phyloP scores from a whole-genome alignment of 2,888 invertebrate species.

The Cepaea hortensis region DNA sequence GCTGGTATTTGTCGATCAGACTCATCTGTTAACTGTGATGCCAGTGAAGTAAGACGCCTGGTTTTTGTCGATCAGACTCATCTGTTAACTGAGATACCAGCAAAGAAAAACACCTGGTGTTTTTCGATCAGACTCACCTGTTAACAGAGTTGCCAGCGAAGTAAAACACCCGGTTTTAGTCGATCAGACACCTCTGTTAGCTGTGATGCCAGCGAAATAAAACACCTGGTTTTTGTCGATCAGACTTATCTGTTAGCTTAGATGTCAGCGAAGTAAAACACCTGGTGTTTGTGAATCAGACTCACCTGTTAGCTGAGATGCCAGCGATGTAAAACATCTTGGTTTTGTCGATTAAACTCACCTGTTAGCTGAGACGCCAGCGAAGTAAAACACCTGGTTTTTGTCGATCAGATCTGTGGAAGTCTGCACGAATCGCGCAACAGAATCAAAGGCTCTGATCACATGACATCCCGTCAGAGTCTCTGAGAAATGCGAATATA shows the following conservation, averaged over 20 bases:
- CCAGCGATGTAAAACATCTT: slow-evolving; percentile 35
- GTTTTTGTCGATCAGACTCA: no score
- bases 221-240: slow-evolving; percentile 82
- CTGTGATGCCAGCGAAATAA: slow-evolving; percentile 67
- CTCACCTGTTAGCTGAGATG: slow-evolving; percentile 57
- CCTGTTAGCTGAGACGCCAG: slow-evolving; percentile 59
- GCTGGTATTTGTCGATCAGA: no score
- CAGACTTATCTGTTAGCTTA: not conserved
- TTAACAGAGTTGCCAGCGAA: no score
- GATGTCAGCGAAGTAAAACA: no score
- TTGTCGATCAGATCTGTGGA: slow-evolving; percentile 65
- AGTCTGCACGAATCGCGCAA: slow-evolving; percentile 57
- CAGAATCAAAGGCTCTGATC: slow-evolving; percentile 66
- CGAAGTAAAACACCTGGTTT: slow-evolving; percentile 82
- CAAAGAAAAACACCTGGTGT: no score
- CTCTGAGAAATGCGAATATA: slow-evolving; percentile 70
- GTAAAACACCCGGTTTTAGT: no score
- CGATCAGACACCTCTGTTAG: slow-evolving; percentile 52
- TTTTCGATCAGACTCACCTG: no score
- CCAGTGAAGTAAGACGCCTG: no score
- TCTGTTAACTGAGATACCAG: no score
- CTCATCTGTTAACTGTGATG: no score
- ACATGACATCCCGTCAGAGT: slow-evolving; percentile 77
- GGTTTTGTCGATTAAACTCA: not conserved
- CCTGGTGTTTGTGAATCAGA: no score